phyloP scores from a whole-genome alignment of 2,888 invertebrate species.

The Lordiphosa andalusiaca region DNA sequence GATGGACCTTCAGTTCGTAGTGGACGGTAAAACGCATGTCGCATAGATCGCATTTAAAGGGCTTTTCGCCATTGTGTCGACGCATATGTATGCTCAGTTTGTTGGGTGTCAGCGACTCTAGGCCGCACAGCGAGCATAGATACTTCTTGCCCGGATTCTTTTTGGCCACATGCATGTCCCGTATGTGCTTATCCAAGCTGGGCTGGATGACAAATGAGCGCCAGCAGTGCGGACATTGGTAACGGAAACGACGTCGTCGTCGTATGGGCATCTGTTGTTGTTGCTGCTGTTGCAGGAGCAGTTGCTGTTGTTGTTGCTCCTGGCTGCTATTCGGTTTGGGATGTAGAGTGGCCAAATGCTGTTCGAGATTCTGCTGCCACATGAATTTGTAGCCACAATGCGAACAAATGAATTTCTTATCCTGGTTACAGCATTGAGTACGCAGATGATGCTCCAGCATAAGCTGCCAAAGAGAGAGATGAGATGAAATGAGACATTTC shows the following conservation, averaged over 20 bases:
- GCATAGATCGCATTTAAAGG: slow-evolving; percentile 84
- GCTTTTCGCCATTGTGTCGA: slow-evolving; percentile 85
- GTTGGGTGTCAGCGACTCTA: slow-evolving; percentile 83
- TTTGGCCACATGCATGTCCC: slow-evolving; percentile 62
- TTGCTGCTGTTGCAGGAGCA: neutral
- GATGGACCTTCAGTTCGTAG: slow-evolving; percentile 83
- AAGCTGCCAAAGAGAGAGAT: slow-evolving; percentile 18
- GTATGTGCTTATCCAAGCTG: slow-evolving; percentile 62
- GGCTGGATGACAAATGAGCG: slow-evolving; percentile 73
- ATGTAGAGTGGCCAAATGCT: slow-evolving; percentile 65
- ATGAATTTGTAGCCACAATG: slow-evolving; percentile 77
- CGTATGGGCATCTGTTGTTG: slow-evolving; percentile 79
- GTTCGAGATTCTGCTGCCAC: slow-evolving; percentile 77
- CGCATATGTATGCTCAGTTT: slow-evolving; percentile 85
- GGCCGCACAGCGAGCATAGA: slow-evolving; percentile 83
- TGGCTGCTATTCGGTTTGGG: slow-evolving; percentile 63
- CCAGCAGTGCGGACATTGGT: slow-evolving; percentile 85
- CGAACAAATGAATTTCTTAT: slow-evolving; percentile 72
- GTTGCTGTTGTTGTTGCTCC: slow-evolving; percentile 5
- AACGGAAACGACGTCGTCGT: slow-evolving; percentile 52
- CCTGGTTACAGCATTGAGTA: slow-evolving; percentile 77
- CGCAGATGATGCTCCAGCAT: slow-evolving; percentile 82
- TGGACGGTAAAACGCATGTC: slow-evolving; percentile 84
- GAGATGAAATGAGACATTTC: neutral
- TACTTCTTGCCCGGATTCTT: slow-evolving; percentile 63